These are phyloP conservation scores for Phengaris arion DNA, from an alignment of 2,888 invertebrate species.

Conservation along the genomic window DNA sequence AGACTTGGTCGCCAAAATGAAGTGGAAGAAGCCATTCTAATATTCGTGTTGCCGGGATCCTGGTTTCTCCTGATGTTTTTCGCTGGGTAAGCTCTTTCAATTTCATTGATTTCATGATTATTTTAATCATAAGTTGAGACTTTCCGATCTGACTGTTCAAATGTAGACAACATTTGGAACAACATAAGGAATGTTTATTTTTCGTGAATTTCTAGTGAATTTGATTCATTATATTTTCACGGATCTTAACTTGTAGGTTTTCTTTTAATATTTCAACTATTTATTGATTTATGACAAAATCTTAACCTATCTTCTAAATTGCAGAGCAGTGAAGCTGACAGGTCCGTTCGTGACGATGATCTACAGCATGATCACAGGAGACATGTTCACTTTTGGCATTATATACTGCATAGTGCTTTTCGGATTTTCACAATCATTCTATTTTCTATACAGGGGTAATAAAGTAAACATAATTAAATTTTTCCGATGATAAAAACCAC, in stretches of 20 bases:
- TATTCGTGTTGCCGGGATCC: constrained; percentile 95
- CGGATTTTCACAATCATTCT: constrained; percentile 97
- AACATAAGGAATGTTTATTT: background rate
- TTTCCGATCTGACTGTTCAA: background rate
- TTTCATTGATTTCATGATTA: background rate
- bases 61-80: constrained; percentile 99
- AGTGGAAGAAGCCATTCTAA: constrained; percentile 94
- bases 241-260: background rate
- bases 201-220: background rate
- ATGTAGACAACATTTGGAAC: no score
- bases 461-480: background rate
- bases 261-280: background rate
- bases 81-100: constrained; percentile 87
- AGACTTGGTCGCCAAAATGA: constrained; percentile 86
- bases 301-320: constrained; percentile 36
- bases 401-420: constrained; percentile 97
- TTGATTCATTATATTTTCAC: background rate
- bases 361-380: constrained; percentile 99
- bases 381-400: constrained; percentile 98
- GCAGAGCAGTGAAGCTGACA: constrained; percentile 93
- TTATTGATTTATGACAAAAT: background rate
- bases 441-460: constrained; percentile 92
- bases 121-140: background rate
- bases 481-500: no score
- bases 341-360: constrained; percentile 99